These are phyloP conservation scores for Vipera latastei DNA, from an alignment of 2,797 vertebrate species.

Conservation along the genomic window DNA sequence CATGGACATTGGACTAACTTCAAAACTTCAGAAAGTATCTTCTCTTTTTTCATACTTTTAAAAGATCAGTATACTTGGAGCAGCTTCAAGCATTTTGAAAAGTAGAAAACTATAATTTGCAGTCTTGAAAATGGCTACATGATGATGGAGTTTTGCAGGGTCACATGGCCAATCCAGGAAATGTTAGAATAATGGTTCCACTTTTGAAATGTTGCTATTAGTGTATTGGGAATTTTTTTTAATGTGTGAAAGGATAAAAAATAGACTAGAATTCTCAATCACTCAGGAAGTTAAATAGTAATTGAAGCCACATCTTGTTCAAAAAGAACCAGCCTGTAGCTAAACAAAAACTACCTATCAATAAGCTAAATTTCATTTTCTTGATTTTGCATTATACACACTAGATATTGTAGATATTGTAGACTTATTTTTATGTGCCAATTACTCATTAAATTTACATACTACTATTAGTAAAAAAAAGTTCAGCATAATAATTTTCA, in stretches of 20 bases:
- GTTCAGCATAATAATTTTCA: no score
- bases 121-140: background rate
- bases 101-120: background rate
- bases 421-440: background rate
- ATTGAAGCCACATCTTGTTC: background rate
- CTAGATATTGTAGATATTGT: background rate
- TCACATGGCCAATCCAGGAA: background rate
- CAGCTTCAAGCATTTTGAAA: background rate
- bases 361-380: background rate
- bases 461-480: background rate
- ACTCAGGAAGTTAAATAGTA: background rate
- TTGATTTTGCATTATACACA: background rate
- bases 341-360: background rate
- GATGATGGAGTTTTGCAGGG: background rate
- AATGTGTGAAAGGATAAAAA: background rate
- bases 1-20: background rate
- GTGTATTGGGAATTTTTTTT: background rate
- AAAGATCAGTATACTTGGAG: background rate
- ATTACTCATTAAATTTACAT: background rate
- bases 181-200: background rate
- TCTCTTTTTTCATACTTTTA: background rate
- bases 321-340: background rate
- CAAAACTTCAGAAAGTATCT: background rate
- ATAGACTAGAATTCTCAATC: background rate
- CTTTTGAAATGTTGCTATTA: background rate